Conservation (phyloP, 2,797 vertebrate genomes). For the Vultur gryphus region DNA sequence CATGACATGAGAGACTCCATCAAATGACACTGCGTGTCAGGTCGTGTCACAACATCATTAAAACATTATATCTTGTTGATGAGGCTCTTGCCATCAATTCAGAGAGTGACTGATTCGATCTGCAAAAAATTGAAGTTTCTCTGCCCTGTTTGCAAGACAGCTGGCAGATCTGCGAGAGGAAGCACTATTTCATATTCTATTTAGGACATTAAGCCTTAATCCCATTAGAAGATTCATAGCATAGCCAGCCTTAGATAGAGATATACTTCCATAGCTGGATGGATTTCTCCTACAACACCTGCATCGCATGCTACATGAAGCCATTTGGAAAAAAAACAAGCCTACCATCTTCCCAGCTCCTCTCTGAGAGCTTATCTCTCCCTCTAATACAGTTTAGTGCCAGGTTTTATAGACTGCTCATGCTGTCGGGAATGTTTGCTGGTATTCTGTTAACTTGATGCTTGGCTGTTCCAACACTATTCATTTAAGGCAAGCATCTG, state of each 20-base stretch:
- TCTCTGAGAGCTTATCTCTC: constrained; percentile 36
- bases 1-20: constrained; percentile 69
- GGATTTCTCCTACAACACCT: constrained; percentile 47
- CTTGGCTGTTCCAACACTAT: constrained; percentile 61
- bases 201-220: constrained; percentile 63
- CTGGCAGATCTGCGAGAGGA: constrained; percentile 58
- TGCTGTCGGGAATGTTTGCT: constrained; percentile 65
- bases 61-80: constrained; percentile 77
- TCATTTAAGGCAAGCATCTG: constrained; percentile 66
- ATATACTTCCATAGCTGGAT: constrained; percentile 44
- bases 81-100: constrained; percentile 74
- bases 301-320: constrained; percentile 14
- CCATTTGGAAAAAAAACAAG: constrained; percentile 44
- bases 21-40: constrained; percentile 73
- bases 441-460: constrained; percentile 65
- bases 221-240: constrained; percentile 60
- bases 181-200: constrained; percentile 46
- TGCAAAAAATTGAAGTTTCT: constrained; percentile 72
- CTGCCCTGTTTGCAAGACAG: constrained; percentile 54
- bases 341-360: background rate
- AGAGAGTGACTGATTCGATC: constrained; percentile 72
- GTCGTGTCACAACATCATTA: constrained; percentile 80
- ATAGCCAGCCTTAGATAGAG: constrained; percentile 21
- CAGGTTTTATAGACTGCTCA: constrained; percentile 64
- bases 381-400: constrained; percentile 42